phyloP scores from a whole-genome alignment of 2,888 invertebrate genomes.

The Leucophenga maculata region DNA sequence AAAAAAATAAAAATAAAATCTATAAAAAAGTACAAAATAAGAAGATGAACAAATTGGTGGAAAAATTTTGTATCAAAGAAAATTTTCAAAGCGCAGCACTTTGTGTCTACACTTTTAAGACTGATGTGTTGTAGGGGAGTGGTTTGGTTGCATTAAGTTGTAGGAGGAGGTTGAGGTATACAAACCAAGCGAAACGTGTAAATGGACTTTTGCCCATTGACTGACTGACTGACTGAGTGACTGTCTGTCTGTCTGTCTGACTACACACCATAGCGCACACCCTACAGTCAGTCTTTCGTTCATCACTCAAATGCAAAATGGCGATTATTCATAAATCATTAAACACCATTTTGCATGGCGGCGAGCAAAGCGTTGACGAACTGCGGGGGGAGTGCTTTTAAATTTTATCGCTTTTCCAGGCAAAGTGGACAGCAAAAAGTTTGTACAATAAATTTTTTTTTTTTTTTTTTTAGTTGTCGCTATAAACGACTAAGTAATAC shows the following conservation, averaged over 20 bases:
- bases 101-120: not conserved
- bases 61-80: not conserved
- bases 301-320: constrained; percentile 60
- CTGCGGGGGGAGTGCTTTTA: constrained; percentile 33
- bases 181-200: constrained; percentile 11
- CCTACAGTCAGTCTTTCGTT: not conserved
- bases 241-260: too few species aligned
- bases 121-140: not conserved
- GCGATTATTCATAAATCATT: constrained; percentile 72
- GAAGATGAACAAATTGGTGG: not conserved
- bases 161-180: not conserved
- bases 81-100: constrained; percentile 3
- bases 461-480: too few species aligned
- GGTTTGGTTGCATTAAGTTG: not conserved
- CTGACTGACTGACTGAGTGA: too few species aligned
- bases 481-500: too few species aligned
- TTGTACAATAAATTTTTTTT: not conserved
- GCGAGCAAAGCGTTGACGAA: not conserved
- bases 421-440: constrained; percentile 39
- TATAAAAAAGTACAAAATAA: not conserved
- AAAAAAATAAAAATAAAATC: not conserved
- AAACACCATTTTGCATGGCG: constrained; percentile 68
- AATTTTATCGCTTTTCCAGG: constrained; percentile 62
- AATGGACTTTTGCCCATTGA: constrained; percentile 16
- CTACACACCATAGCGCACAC: too few species aligned